Evolutionary conservation across 1,140 invertebrate species (phyloP), one percentile per base, ranked within the genome.

Genomic region (Ceratoteleas bidentatus): DNA sequence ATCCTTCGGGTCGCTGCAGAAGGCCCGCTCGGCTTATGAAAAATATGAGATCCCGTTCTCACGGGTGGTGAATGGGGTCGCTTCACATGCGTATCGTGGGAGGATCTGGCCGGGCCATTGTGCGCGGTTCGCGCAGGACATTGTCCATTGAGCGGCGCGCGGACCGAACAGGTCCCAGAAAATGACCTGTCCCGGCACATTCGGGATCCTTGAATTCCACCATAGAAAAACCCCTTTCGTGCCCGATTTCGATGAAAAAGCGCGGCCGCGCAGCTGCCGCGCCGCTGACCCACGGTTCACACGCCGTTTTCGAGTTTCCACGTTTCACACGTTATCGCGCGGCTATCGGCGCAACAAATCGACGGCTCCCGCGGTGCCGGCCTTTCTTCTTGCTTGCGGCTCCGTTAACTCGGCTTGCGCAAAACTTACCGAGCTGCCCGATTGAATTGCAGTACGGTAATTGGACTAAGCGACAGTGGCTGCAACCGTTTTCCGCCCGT

Each of bases 1-100:
- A 89, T 87, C 82, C 56, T 24, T 68, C 77, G 65, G 78, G 65
- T 54, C 75, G 65, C 64, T 66, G 60, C 79, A 76, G 82, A 82
- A 85, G 83, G 62, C 64, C 56, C 77, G 73, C 77, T 81, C 84
- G 82, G 65, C 57, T 91, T 90, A 89, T 91, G 90, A 90, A 90
- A 92, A 91, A 92, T 91, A 91, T 91, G 90, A 91, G 90, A 91
- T 90, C 88, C 89, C 87, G 90, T 92, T 92, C 91, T 92, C 91
- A 92, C 91, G 91, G 88, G 85, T 82, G 74, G 81, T 91, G 87
- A 91, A 91, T 91, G 89, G 88, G 84, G 76, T 38, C 87, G 87
- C 85, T 87, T 87, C 87, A 88, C 87, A 90, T 90, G 88, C 87
- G 89, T 91, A 91, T 92, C 90, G 90, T 91, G 90, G 90, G 90